Evolutionary conservation across 2,113 vertebrate genomes (phyloP).

Genomic region (Hyperopisus bebe): DNA sequence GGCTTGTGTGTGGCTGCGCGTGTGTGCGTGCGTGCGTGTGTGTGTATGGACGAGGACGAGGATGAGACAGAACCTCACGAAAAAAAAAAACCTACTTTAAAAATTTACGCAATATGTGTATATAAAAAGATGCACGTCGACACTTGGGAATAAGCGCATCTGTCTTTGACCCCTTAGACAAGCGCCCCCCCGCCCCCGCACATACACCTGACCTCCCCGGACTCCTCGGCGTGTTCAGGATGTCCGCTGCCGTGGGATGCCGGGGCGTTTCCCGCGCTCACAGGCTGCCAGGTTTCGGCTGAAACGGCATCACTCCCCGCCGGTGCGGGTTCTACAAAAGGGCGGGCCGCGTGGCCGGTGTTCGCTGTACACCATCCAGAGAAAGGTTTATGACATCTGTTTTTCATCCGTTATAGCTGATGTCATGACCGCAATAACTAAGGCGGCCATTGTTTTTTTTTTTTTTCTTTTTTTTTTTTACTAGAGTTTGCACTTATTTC

Average conservation of each 20-base stretch:
- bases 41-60: background rate
- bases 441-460: background rate
- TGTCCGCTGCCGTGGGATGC: background rate
- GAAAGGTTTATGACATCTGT: background rate
- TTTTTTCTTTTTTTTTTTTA: background rate
- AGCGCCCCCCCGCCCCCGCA: background rate
- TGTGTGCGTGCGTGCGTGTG: background rate
- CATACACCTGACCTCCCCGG: background rate
- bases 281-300: background rate
- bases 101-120: background rate
- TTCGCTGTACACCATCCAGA: background rate
- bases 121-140: background rate
- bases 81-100: background rate
- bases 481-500: background rate
- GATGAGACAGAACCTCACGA: background rate
- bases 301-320: background rate
- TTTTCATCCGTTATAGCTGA: background rate
- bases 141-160: background rate
- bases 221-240: background rate
- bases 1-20: background rate
- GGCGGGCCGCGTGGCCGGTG: background rate
- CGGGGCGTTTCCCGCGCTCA: background rate
- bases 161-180: background rate
- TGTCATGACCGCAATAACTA: background rate
- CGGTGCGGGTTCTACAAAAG: background rate